phyloP scores from a whole-genome alignment of 2,888 invertebrate species.

The Syrista parreyssii region DNA sequence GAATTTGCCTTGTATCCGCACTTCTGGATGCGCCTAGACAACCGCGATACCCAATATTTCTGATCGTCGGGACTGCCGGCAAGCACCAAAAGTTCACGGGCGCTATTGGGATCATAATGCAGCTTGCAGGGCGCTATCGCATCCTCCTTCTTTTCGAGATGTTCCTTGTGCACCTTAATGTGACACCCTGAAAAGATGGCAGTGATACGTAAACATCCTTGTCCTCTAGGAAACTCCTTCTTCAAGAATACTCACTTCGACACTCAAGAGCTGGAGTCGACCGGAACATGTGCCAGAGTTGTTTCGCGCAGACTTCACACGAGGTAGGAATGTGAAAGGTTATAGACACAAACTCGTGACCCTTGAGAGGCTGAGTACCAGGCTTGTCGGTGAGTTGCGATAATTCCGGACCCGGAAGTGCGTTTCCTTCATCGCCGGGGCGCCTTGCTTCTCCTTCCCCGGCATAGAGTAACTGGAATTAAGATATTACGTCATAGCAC shows the following conservation, averaged over 20 bases:
- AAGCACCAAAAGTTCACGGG: slow-evolving; percentile 92
- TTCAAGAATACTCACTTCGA: slow-evolving; percentile 75
- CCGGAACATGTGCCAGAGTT: slow-evolving; percentile 97
- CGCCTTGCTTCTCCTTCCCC: slow-evolving; percentile 94
- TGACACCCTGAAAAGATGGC: slow-evolving; percentile 80
- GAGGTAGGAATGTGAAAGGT: slow-evolving; percentile 98
- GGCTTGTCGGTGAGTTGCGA: slow-evolving; percentile 70
- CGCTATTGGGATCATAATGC: slow-evolving; percentile 92
- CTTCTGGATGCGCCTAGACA: slow-evolving; percentile 92
- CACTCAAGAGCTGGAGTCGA: slow-evolving; percentile 98
- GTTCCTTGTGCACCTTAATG: slow-evolving; percentile 97
- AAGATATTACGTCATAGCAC: slow-evolving; percentile 2
- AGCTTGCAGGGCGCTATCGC: slow-evolving; percentile 95
- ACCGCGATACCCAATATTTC: slow-evolving; percentile 91
- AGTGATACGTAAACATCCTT: too few species aligned
- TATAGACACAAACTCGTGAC: slow-evolving; percentile 96
- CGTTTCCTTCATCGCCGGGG: slow-evolving; percentile 73
- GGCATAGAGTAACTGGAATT: slow-evolving; percentile 84
- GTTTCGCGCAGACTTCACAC: slow-evolving; percentile 97
- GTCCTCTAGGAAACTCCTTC: too few species aligned
- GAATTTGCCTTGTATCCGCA: slow-evolving; percentile 91
- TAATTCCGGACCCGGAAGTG: slow-evolving; percentile 69
- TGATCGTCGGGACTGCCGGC: slow-evolving; percentile 89
- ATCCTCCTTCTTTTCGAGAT: slow-evolving; percentile 87
- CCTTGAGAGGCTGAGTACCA: slow-evolving; percentile 82